phyloP scores from a whole-genome alignment of 2,113 vertebrate species.

The Taurulus bubalis region DNA sequence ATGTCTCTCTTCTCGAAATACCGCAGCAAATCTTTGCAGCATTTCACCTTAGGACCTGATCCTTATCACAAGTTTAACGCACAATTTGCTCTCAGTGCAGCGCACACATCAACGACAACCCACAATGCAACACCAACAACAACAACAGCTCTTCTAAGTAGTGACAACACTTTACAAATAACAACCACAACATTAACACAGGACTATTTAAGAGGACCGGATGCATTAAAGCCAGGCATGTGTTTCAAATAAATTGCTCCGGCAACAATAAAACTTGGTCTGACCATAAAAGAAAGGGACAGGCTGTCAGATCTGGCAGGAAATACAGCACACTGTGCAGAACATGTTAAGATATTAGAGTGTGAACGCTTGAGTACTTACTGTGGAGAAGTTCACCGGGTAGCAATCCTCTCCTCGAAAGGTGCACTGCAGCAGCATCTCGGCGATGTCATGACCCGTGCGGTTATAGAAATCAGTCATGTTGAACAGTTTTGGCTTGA shows the following conservation, averaged over 20 bases:
- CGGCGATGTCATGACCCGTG: constrained; percentile 88
- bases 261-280: constrained; percentile 21
- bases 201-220: neutral
- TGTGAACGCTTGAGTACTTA: constrained; percentile 74
- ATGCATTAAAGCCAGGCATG: constrained; percentile 17
- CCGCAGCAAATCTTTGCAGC: neutral
- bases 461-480: constrained; percentile 94
- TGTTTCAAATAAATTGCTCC: constrained; percentile 14
- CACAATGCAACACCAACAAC: constrained; percentile 14
- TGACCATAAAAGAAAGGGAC: constrained; percentile 5
- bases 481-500: constrained; percentile 90
- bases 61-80: constrained; percentile 10
- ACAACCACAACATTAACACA: constrained; percentile 5
- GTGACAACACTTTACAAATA: neutral
- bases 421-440: constrained; percentile 91
- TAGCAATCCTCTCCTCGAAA: constrained; percentile 87
- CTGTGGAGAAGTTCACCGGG: constrained; percentile 88
- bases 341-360: constrained; percentile 21
- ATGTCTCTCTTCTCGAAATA: constrained; percentile 7
- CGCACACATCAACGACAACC: constrained; percentile 2
- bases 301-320: constrained; percentile 26
- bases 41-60: constrained; percentile 21
- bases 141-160: neutral
- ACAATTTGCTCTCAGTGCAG: neutral
- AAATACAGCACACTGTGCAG: constrained; percentile 12